Conservation (phyloP, 2,113 vertebrate species). For the Felis chaus region DNA sequence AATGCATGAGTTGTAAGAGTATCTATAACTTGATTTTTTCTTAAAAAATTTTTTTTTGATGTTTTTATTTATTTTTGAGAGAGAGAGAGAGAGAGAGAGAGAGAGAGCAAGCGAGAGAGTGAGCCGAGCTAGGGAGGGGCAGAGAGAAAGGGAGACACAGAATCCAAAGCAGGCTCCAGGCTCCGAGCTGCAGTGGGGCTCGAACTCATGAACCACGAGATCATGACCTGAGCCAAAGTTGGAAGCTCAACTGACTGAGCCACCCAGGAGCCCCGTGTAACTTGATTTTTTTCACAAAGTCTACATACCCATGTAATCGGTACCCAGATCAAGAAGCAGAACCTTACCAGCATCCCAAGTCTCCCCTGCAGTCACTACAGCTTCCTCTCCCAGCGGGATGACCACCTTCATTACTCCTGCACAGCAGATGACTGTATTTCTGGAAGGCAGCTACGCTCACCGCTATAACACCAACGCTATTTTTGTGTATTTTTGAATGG, state of each 20-base stretch:
- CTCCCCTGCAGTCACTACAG: background rate
- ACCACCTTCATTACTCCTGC: background rate
- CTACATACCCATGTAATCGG: background rate
- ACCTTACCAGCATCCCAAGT: background rate
- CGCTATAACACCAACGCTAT: background rate
- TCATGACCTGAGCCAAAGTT: no score
- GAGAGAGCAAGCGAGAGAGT: no score
- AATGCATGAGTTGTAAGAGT: background rate
- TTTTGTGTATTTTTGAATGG: background rate
- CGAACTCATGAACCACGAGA: no score
- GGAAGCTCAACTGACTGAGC: no score
- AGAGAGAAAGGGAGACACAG: no score
- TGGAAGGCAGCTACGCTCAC: background rate
- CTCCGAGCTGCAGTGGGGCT: no score
- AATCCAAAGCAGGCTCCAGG: no score
- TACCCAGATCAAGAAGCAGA: background rate
- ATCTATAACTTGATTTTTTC: background rate
- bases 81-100: no score
- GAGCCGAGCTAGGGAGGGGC: no score
- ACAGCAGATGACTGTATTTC: background rate
- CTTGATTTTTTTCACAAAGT: background rate
- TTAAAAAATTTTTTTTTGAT: no score
- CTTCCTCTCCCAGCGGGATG: background rate
- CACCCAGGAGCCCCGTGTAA: background rate
- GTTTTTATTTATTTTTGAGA: no score